Conservation (phyloP, 2,113 vertebrate species). For the Scomber japonicus region DNA sequence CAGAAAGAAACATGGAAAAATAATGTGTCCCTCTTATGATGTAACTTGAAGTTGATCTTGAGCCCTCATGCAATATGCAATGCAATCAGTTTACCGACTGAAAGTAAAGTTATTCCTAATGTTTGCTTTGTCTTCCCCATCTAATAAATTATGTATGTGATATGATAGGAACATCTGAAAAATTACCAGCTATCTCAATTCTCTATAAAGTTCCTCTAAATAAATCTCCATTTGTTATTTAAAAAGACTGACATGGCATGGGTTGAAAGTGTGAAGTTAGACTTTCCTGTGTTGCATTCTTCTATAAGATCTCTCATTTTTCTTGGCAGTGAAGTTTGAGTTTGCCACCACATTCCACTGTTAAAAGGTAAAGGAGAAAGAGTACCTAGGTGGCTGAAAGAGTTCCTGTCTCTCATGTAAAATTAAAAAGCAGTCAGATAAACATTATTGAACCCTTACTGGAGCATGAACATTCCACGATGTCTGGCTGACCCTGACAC, state of each 20-base stretch:
- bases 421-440: constrained; percentile 72
- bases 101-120: not conserved
- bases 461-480: constrained; percentile 65
- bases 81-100: not conserved
- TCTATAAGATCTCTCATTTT: constrained; percentile 51
- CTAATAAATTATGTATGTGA: not conserved
- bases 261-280: constrained; percentile 42
- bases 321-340: constrained; percentile 62
- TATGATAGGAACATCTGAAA: not conserved
- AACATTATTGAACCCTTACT: constrained; percentile 72
- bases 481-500: constrained; percentile 63
- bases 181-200: not conserved
- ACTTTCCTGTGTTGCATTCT: constrained; percentile 20
- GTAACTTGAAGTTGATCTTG: constrained; percentile 22
- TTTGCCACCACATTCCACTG: constrained; percentile 53
- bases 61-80: not conserved
- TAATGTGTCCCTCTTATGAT: constrained; percentile 18
- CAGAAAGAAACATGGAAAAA: constrained; percentile 21
- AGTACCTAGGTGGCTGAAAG: constrained; percentile 43
- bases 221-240: constrained; percentile 4
- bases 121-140: not conserved
- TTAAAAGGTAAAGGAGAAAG: constrained; percentile 42
- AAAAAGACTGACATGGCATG: constrained; percentile 15
- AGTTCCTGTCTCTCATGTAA: constrained; percentile 62
- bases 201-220: not conserved